These are phyloP conservation scores for Tiliacea aurago DNA, from an alignment of 2,888 invertebrate species.

Conservation along the genomic window DNA sequence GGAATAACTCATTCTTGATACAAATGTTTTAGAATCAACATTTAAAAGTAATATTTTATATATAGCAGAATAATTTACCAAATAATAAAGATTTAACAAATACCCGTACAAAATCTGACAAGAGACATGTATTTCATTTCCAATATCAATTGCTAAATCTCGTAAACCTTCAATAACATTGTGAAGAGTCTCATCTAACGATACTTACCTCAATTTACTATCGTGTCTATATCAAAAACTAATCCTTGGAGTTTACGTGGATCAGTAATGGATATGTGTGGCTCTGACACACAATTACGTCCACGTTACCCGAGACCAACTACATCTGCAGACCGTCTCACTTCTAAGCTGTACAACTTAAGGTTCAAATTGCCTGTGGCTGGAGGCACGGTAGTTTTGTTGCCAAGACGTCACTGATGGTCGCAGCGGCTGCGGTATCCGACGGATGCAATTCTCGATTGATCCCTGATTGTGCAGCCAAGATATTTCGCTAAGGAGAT, in stretches of 20 bases:
- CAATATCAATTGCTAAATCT: conserved; percentile 11
- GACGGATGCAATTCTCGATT: conserved; percentile 59
- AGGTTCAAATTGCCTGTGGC: conserved; percentile 27
- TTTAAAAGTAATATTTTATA: background rate
- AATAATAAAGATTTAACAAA: conserved; percentile 12
- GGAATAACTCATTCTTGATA: background rate
- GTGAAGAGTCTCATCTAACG: conserved; percentile 27
- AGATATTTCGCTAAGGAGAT: conserved; percentile 11
- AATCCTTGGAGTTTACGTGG: conserved; percentile 63
- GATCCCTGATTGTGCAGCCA: conserved; percentile 48
- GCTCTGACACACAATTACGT: conserved; percentile 74
- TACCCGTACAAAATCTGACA: conserved; percentile 4
- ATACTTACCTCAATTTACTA: conserved; percentile 30
- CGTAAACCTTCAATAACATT: conserved; percentile 30
- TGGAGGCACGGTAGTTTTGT: background rate
- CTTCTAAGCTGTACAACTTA: conserved; percentile 7
- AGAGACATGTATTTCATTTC: conserved; percentile 12
- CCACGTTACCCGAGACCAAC: conserved; percentile 56
- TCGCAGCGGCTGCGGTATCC: conserved; percentile 49
- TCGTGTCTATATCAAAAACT: conserved; percentile 60
- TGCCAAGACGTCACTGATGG: conserved; percentile 48
- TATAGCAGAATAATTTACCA: background rate
- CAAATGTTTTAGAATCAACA: background rate
- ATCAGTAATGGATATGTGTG: conserved; percentile 70
- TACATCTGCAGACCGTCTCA: conserved; percentile 2